Conservation (phyloP, 2,113 vertebrate genomes). For the Petrocephalus microphthalmus region DNA sequence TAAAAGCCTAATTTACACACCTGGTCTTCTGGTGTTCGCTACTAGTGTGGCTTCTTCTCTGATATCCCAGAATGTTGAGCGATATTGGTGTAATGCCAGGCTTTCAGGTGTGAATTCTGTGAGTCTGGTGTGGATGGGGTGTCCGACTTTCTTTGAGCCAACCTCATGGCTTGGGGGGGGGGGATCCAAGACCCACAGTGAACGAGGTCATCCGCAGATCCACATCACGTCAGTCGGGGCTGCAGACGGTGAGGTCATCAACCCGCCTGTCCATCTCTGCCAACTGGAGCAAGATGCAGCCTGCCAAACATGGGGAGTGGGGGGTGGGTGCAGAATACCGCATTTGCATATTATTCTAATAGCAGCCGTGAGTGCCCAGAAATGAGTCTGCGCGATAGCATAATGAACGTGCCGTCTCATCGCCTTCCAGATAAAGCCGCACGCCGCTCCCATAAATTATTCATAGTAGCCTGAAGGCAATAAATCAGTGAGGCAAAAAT, state of each 20-base stretch:
- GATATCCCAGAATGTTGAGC: neutral
- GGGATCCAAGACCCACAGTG: neutral
- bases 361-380: constrained; percentile 55
- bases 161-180: neutral
- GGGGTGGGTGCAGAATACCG: constrained; percentile 24
- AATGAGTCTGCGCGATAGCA: constrained; percentile 59
- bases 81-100: neutral
- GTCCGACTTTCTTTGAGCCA: neutral
- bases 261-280: constrained; percentile 27
- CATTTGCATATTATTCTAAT: constrained; percentile 71
- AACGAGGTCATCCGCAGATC: neutral
- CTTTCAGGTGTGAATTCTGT: neutral
- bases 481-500: constrained; percentile 81
- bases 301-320: constrained; percentile 18
- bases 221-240: neutral
- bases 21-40: neutral
- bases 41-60: neutral
- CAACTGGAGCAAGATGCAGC: constrained; percentile 36
- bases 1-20: neutral
- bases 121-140: neutral
- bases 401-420: constrained; percentile 64
- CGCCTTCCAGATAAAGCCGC: constrained; percentile 59
- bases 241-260: constrained; percentile 10
- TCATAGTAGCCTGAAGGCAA: constrained; percentile 78
- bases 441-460: constrained; percentile 73